These are phyloP conservation scores for Argya squamiceps DNA, from an alignment of 2,797 vertebrate genomes.

Conservation along the genomic window DNA sequence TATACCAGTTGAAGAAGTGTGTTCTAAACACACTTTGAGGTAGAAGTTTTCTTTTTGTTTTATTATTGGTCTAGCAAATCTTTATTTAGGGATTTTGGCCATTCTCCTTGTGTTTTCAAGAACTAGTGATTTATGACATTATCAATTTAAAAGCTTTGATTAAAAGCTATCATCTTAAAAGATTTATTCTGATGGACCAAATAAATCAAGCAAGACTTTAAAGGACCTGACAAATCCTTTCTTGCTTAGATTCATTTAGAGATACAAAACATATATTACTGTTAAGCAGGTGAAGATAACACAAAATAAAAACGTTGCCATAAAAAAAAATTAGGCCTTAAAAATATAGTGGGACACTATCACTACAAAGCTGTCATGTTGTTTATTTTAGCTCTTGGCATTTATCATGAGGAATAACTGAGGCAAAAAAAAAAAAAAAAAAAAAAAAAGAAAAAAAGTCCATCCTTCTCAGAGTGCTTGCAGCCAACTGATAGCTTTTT, in stretches of 20 bases:
- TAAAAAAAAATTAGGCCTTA: neutral
- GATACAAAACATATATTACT: neutral
- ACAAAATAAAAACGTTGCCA: neutral
- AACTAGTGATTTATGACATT: neutral
- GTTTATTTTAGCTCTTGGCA: slow-evolving; percentile 23
- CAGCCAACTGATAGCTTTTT: neutral
- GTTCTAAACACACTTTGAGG: neutral
- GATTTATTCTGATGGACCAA: neutral
- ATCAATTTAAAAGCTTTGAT: neutral
- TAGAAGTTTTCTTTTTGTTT: neutral
- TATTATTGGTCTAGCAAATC: neutral
- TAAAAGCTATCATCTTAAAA: neutral
- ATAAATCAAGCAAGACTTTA: neutral
- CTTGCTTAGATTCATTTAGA: neutral
- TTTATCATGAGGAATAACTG: neutral
- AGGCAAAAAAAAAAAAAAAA: neutral
- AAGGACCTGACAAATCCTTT: neutral
- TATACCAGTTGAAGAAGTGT: neutral
- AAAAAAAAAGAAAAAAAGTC: neutral
- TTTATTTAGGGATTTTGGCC: neutral
- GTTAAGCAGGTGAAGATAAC: neutral
- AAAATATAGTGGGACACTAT: neutral
- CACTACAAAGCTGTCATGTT: neutral
- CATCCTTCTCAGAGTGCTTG: neutral
- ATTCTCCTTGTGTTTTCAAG: neutral